Evolutionary conservation across 1,140 invertebrate genomes (phyloP).

Genomic region (Neoseiulus cucumeris): DNA sequence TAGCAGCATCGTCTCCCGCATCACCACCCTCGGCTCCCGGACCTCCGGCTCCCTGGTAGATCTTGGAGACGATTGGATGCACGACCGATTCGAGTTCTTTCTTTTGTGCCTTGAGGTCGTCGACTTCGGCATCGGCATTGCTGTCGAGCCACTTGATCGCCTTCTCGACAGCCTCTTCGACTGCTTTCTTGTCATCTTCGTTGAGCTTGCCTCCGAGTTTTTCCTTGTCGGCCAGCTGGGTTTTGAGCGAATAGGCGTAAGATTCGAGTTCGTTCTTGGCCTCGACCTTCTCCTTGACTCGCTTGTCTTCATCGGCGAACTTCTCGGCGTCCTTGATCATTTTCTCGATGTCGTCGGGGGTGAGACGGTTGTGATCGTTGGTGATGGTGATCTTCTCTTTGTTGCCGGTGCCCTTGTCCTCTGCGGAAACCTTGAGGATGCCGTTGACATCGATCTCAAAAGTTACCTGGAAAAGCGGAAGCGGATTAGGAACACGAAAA

Average conservation of each 20-base stretch:
- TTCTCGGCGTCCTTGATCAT: slow-evolving; percentile 98
- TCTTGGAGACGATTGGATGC: slow-evolving; percentile 89
- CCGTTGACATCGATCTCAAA: slow-evolving; percentile 99
- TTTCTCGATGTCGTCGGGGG: slow-evolving; percentile 90
- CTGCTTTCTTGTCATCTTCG: slow-evolving; percentile 80
- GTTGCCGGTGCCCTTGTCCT: slow-evolving; percentile 96
- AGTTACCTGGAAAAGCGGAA: slow-evolving; percentile 56
- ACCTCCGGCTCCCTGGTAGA: slow-evolving; percentile 62
- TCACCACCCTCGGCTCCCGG: slow-evolving; percentile 38
- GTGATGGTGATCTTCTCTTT: slow-evolving; percentile 97
- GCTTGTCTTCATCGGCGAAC: slow-evolving; percentile 96
- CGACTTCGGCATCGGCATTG: slow-evolving; percentile 77
- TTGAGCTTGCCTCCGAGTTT: slow-evolving; percentile 81
- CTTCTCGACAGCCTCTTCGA: slow-evolving; percentile 82
- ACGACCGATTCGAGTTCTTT: slow-evolving; percentile 87
- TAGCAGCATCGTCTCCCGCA: slow-evolving; percentile 50
- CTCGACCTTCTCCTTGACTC: slow-evolving; percentile 88
- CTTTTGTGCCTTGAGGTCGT: slow-evolving; percentile 90
- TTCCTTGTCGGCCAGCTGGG: slow-evolving; percentile 90
- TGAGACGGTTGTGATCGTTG: slow-evolving; percentile 88
- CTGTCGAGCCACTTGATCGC: slow-evolving; percentile 96
- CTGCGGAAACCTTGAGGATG: slow-evolving; percentile 79
- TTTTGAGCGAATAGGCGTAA: slow-evolving; percentile 93
- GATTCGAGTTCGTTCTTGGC: slow-evolving; percentile 71
- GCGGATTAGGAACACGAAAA: slow-evolving; percentile 23